Percentiles rank a stretch among this genome's conserved stretches.
phyloP scores from a whole-genome alignment of 2,797 vertebrate genomes.

The Crax fasciolata region DNA sequence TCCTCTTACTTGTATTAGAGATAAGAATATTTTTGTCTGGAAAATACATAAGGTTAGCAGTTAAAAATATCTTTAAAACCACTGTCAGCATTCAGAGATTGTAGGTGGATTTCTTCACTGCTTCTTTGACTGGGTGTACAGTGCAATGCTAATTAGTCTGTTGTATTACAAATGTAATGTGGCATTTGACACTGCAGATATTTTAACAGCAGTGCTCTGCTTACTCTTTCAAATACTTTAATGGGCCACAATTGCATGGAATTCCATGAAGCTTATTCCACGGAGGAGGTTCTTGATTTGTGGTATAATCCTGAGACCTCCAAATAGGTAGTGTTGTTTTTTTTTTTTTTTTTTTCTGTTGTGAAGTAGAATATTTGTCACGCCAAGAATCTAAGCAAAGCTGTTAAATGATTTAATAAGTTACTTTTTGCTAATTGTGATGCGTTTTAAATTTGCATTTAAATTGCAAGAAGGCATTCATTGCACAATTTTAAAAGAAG shows the following conservation, averaged over 20 bases:
- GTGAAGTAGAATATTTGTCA: background rate
- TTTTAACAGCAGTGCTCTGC: background rate
- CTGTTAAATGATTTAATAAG: background rate
- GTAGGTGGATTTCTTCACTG: background rate
- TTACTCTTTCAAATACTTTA: background rate
- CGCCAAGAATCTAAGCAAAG: background rate
- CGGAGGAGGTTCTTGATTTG: background rate
- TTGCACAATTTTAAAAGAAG: background rate
- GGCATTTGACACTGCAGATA: background rate
- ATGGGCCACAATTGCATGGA: background rate
- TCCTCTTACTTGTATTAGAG: background rate
- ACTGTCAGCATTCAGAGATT: background rate
- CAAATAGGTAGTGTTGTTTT: background rate
- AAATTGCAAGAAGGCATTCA: background rate
- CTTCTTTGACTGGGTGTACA: background rate
- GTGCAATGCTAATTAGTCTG: background rate
- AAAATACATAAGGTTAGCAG: background rate
- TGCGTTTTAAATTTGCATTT: background rate
- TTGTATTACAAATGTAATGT: background rate
- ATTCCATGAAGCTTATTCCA: background rate
- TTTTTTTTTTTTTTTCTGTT: background rate
- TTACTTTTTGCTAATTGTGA: background rate
- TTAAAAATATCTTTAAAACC: background rate
- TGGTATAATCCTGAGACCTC: background rate
- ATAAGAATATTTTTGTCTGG: background rate